These are phyloP conservation scores for Nothocercus nigrocapillus DNA, from an alignment of 2,113 vertebrate genomes.

Conservation along the genomic window DNA sequence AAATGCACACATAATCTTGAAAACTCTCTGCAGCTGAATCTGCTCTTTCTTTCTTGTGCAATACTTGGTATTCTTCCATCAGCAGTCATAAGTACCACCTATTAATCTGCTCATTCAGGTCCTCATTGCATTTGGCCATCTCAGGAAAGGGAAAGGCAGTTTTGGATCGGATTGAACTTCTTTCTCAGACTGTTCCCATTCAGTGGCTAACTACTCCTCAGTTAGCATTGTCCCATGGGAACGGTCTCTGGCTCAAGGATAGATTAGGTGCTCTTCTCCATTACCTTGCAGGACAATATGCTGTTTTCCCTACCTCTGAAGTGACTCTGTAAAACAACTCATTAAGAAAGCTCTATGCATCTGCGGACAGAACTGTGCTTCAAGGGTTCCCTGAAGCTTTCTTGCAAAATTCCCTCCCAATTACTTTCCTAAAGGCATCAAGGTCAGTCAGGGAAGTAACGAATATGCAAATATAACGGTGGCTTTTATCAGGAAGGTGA, in stretches of 20 bases:
- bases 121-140: neutral
- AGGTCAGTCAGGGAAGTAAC: neutral
- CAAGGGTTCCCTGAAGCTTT: neutral
- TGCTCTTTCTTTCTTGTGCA: neutral
- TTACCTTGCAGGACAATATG: neutral
- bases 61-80: neutral
- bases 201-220: neutral
- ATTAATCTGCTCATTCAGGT: neutral
- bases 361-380: neutral
- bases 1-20: neutral
- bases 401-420: neutral
- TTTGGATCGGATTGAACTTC: neutral
- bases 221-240: neutral
- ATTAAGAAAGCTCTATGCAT: neutral
- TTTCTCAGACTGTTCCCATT: neutral
- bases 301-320: neutral
- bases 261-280: neutral
- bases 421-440: neutral
- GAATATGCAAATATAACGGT: neutral
- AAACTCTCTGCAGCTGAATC: neutral
- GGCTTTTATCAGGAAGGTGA: neutral
- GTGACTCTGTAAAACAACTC: neutral
- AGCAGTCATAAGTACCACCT: neutral
- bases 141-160: neutral
- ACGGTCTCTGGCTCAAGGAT: neutral